Conservation (phyloP, 2,888 invertebrate genomes). For the Chrysotoxum bicinctum region DNA sequence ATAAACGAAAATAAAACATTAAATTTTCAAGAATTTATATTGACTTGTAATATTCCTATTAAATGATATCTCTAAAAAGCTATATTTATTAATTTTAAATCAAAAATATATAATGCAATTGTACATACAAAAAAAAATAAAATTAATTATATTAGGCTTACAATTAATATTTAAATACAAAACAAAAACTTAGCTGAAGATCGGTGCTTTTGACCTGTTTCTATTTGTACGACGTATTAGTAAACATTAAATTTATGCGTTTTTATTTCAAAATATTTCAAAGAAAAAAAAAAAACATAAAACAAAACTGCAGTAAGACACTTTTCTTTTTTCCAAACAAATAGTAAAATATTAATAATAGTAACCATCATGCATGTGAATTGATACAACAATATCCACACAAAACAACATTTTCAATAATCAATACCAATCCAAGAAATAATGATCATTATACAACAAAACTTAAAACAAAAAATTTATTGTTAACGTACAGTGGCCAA, state of each 20-base stretch:
- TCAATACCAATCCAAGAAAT: slow-evolving; percentile 49
- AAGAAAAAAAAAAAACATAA: slow-evolving; percentile 25
- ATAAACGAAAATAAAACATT: slow-evolving; percentile 15
- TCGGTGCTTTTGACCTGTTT: slow-evolving; percentile 82
- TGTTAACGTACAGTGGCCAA: slow-evolving; percentile 77
- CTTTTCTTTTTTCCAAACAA: slow-evolving; percentile 27
- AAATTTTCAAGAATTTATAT: slow-evolving; percentile 59
- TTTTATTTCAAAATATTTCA: slow-evolving; percentile 44
- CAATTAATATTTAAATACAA: slow-evolving; percentile 70
- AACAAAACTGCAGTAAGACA: slow-evolving; percentile 44
- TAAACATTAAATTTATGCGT: slow-evolving; percentile 76
- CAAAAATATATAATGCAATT: slow-evolving; percentile 48
- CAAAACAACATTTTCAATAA: slow-evolving; percentile 48
- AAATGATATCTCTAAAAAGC: slow-evolving; percentile 66
- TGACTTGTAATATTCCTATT: slow-evolving; percentile 72
- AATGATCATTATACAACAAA: slow-evolving; percentile 59
- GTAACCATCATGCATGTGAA: slow-evolving; percentile 66
- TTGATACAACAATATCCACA: slow-evolving; percentile 60
- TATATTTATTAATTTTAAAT: slow-evolving; percentile 69
- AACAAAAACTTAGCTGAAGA: slow-evolving; percentile 81
- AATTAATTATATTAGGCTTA: slow-evolving; percentile 57
- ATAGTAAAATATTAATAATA: slow-evolving; percentile 27
- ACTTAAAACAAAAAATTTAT: slow-evolving; percentile 67
- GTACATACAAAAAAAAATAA: slow-evolving; percentile 62
- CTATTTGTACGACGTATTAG: slow-evolving; percentile 81